phyloP scores from a whole-genome alignment of 37 sponge, comb jelly and placozoan genomes.

The Aplysina aerophoba region DNA sequence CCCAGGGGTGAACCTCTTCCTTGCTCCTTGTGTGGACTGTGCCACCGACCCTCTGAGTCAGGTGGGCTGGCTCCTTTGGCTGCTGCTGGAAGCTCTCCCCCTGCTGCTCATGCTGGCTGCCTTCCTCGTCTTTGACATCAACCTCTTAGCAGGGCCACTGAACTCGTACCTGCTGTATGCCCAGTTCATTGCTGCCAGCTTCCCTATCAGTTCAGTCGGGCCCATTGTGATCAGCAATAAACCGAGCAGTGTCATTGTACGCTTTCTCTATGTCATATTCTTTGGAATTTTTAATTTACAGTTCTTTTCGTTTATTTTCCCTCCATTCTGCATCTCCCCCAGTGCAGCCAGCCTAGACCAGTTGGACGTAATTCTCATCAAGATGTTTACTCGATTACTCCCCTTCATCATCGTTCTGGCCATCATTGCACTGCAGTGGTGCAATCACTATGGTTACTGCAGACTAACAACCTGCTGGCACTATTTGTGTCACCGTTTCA shows the following conservation, averaged over 20 bases:
- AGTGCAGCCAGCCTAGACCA: not conserved
- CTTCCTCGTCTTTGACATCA: conserved; percentile 12
- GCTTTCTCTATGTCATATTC: not conserved
- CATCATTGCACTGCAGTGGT: not conserved
- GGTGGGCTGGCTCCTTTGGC: conserved; percentile 25
- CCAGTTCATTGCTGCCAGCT: not conserved
- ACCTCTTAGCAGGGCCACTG: conserved; percentile 9
- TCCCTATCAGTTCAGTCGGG: not conserved
- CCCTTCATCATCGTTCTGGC: not conserved
- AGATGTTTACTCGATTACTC: not conserved
- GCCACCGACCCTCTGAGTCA: conserved; percentile 7
- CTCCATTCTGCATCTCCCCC: conserved; percentile 13
- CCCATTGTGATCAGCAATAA: not conserved
- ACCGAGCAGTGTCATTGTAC: not conserved
- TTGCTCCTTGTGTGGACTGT: conserved; percentile 20
- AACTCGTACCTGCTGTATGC: conserved; percentile 19
- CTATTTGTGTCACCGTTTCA: not conserved
- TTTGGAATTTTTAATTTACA: conserved; percentile 19
- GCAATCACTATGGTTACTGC: not conserved
- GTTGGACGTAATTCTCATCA: conserved; percentile 14
- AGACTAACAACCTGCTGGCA: not conserved
- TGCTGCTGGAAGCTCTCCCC: conserved; percentile 17
- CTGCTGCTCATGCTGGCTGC: conserved; percentile 2
- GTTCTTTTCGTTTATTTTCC: conserved; percentile 16
- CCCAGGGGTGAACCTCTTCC: conserved; percentile 31